A percentile compares a stretch with the other conserved stretches of the same genome.
Conservation (phyloP, 2,888 invertebrate genomes). For the Sarcophaga carnaria region DNA sequence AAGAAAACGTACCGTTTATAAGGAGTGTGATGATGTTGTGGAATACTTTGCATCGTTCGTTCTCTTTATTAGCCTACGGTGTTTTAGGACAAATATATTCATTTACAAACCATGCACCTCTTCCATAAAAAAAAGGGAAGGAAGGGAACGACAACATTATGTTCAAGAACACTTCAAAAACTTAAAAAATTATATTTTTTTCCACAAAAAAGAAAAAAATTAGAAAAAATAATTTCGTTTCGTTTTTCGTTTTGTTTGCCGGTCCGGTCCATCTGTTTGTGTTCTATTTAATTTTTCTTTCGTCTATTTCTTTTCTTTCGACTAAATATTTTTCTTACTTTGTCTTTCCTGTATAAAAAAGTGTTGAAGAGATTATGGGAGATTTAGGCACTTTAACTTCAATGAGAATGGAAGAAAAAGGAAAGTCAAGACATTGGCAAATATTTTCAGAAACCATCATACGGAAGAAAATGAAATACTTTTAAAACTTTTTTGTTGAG, state of each 20-base stretch:
- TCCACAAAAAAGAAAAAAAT: neutral
- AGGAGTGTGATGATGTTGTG: neutral
- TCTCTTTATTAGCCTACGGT: slow-evolving; percentile 18
- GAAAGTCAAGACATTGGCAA: neutral
- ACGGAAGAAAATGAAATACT: no score
- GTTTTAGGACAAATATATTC: slow-evolving; percentile 17
- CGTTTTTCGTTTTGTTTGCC: neutral
- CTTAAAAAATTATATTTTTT: no score
- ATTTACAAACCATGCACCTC: neutral
- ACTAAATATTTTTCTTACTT: no score
- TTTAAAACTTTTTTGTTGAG: no score
- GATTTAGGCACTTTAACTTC: slow-evolving; percentile 9
- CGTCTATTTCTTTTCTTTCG: no score
- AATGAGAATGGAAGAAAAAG: neutral
- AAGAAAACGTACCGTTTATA: neutral
- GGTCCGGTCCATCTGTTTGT: no score
- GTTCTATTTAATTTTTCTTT: no score
- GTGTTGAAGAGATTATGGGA: slow-evolving; percentile 38
- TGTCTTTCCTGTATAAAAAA: neutral
- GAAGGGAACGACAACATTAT: no score
- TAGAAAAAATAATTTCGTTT: neutral
- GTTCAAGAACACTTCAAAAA: neutral
- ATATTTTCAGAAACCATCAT: no score
- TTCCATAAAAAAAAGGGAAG: neutral
- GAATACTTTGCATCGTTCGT: neutral